Evolutionary conservation across 1,140 invertebrate genomes (phyloP), one percentile per base, ranked within the genome.

Genomic region (Drosophila varians): DNA sequence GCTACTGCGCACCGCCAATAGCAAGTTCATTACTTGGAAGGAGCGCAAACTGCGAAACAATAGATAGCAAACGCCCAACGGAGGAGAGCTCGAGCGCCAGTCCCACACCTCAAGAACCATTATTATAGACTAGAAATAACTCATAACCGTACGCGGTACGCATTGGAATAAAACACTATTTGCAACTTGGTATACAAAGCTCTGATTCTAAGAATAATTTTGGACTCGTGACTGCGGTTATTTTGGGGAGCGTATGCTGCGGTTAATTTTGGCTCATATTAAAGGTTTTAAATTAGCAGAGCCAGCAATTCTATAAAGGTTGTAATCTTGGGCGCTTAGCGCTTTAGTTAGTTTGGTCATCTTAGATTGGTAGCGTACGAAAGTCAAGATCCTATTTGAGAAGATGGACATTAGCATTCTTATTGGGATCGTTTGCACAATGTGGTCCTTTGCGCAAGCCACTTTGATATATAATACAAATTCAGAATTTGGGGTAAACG

Each of bases 11-110:
- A 94, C 95, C 7, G 96, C 96, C 1, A 97, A 96, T 79, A 93
- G 94, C 55, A 97, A 97, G 90, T 98, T 95, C 92, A 95, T 93
- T 26, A 92, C 95, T 2, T 98, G 96, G 96, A 96, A 97, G 90
- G 95, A 96, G 84, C 92, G 95, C 60, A 94, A 95, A 82, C 93
- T 89, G 52, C 88, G 90, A 28, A 86, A 88, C 54, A 61, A 79
- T 40, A 84, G 88, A 74, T 91, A 91, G 74, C 84, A 89, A 60
- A 77, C 34, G 60, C 53, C 25, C 26, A 45, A 51, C n/a, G 54
- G 34, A 58, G 52, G 58, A 43, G 61, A 56, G 11, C 31, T 36
- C 46, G 62, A 64, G 38, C 28, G 38, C 18, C 66, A 55, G 42
- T 49, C 77, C 34, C 46, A 55, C 65, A 74, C 61, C 62, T 51